Conservation (phyloP, 1,140 invertebrate genomes). For the Leptopilina boulardi region DNA sequence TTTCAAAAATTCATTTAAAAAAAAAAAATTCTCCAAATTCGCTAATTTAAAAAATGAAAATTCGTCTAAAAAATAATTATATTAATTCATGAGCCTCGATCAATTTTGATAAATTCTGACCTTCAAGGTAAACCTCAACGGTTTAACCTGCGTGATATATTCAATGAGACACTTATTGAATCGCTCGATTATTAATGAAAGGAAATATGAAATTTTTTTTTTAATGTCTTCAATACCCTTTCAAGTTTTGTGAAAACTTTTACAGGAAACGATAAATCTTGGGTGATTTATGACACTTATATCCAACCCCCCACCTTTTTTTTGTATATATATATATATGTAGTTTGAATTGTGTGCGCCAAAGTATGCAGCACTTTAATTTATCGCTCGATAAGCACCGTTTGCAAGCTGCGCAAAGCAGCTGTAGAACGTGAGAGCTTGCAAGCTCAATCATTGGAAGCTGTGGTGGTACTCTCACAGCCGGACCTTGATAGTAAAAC, state of each 20-base stretch:
- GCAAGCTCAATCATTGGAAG: conserved; percentile 12
- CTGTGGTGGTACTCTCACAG: not conserved
- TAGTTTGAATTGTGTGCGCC: not conserved
- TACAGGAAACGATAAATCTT: conserved; percentile 4
- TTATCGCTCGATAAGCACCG: conserved; percentile 16
- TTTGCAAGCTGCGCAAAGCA: conserved; percentile 12
- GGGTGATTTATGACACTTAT: not conserved
- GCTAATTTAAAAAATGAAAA: too few species aligned
- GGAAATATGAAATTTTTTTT: not conserved
- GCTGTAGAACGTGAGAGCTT: conserved; percentile 3
- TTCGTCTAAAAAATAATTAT: too few species aligned
- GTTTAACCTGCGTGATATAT: too few species aligned
- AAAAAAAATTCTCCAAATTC: too few species aligned
- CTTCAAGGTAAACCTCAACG: too few species aligned
- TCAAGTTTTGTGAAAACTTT: not conserved
- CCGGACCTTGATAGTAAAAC: conserved; percentile 13
- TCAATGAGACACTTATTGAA: not conserved
- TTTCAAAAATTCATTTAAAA: too few species aligned
- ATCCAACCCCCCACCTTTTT: not conserved
- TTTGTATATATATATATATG: not conserved
- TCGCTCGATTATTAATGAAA: not conserved
- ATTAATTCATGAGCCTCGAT: too few species aligned
- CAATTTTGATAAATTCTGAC: too few species aligned
- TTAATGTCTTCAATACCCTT: not conserved
- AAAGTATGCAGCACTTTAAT: conserved; percentile 14